Evolutionary conservation across 2,888 invertebrate species (phyloP), one percentile per base, ranked within the genome.

Genomic region (Epistrophella euchroma): DNA sequence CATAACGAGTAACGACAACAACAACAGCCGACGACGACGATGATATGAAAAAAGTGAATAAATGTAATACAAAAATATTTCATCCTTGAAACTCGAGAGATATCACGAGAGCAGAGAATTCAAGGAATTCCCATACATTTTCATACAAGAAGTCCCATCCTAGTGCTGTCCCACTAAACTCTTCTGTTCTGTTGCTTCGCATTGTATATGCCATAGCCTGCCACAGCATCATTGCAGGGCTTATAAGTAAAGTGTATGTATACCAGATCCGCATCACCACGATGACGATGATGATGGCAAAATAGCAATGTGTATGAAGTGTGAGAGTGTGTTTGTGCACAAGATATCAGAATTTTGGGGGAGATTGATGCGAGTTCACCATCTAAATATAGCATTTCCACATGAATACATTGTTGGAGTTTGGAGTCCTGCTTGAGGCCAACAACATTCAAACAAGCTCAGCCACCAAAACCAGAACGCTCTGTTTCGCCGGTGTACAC

Each of bases 361-460:
- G 25, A 68, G 73, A 73, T 76, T 71, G 76, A 75, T 81, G 62
- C 56, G 56, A 79, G 79, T 84, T 64, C 73, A 70, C 73, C 78
- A 62, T 56, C 83, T 71, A 79, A 84, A 74, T 66, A 79, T 84
- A 79, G 74, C 74, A 64, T 79, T 75, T 84, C 74, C 83, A 74
- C 74, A 84, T 71, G 74, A 70, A 40, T 71, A 71, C 70, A 52
- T 62, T 43, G 70, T 74, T 79, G 55, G 35, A 68, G 56, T 28
- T n/a, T n/a, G n/a, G n/a, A n/a, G n/a, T n/a, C n/a, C n/a, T n/a
- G n/a, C 72, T 40, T 52, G 52, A 52, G 52, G 60, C 55, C 22
- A 58, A 40, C 19, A 79, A 47, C 50, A 78, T 55, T 35, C 72
- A 73, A 79, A n/a, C 56, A 73, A 79, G 19, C 56, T 43, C 47